Percentiles rank a stretch among this genome's conserved stretches.
phyloP scores from a whole-genome alignment of 2,797 vertebrate genomes.

The Sebastiscus tertius region DNA sequence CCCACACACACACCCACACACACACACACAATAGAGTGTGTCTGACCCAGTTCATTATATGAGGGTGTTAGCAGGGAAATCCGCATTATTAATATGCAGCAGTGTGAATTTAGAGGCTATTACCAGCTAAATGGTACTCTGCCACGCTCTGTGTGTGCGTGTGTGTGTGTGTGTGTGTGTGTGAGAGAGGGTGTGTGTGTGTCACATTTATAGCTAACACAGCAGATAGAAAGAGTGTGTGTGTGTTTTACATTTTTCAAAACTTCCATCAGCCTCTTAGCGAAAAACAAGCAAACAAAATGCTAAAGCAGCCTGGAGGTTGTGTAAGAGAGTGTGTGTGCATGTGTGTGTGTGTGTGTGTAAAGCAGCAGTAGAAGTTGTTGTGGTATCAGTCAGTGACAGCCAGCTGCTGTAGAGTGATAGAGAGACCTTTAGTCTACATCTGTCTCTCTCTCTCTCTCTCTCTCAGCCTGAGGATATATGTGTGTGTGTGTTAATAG shows the following conservation, averaged over 20 bases:
- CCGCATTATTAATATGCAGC: conserved; percentile 53
- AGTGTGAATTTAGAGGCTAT: conserved; percentile 51
- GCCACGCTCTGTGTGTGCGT: not conserved
- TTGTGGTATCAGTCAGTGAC: conserved; percentile 51
- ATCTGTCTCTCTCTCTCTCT: conserved; percentile 15
- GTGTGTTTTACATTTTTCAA: conserved; percentile 11
- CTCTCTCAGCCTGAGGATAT: conserved; percentile 28
- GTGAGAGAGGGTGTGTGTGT: not conserved
- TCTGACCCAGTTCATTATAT: conserved; percentile 59
- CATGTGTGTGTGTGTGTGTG: not conserved
- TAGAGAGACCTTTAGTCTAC: conserved; percentile 41
- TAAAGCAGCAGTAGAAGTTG: conserved; percentile 19
- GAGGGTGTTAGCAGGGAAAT: conserved; percentile 54
- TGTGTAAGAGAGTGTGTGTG: not conserved
- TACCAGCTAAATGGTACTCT: conserved; percentile 42
- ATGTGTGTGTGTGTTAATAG: conserved; percentile 4
- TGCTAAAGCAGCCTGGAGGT: conserved; percentile 21
- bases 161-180: not conserved
- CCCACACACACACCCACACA: not conserved
- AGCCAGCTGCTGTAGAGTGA: conserved; percentile 47
- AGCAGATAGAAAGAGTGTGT: not conserved
- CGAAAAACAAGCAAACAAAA: conserved; percentile 22
- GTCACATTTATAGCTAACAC: not conserved
- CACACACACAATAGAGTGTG: not conserved
- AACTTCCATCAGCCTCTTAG: conserved; percentile 27